Evolutionary conservation across 2,113 vertebrate genomes (phyloP), one percentile per base, ranked within the genome.

Genomic region (Lichenostomus cassidix): DNA sequence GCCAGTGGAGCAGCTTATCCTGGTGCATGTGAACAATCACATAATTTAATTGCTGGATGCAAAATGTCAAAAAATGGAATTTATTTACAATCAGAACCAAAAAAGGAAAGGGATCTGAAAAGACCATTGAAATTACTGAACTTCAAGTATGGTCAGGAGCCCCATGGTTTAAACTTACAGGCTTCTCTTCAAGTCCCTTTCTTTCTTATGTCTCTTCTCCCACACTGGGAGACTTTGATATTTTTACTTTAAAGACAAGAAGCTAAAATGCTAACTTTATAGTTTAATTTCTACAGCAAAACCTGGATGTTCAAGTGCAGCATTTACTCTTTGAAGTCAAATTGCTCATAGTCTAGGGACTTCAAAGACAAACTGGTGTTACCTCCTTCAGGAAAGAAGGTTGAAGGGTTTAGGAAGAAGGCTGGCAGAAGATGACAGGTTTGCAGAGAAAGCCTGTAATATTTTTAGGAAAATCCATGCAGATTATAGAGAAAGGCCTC

Each of bases 401-500:
- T 59, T 91, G 84, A 89, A 87, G 68, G 29, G 20, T 92, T 93
- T 90, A 90, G 79, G 79, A 92, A 63, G 17, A 80, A 14, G 31
- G 42, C n/a, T 95, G 75, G 93, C 90, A 96, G 68, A 74, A 74
- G 84, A 93, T 96, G 85, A 95, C 91, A 96, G 67, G 62, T 94
- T 95, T 90, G 46, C 63, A 85, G n/a, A 74, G 46, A 95, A 92
- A 94, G 19, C 33, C 16, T 83, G 20, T 67, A 58, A 76, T 73
- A 87, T 79, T 94, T 95, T 95, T 84, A 87, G 84, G 67, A 83
- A 95, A 85, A 91, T 94, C 53, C 58, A 68, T 35, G 42, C 47
- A 90, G 88, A 90, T 96, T 95, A 74, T 47, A 67, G 67, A 69
- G 58, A 60, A 93, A 60, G 33, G 2, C 42, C 15, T 69, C 31